Evolutionary conservation across 2,888 invertebrate species (phyloP).

Genomic region (Himalopsyche kuldschensis): DNA sequence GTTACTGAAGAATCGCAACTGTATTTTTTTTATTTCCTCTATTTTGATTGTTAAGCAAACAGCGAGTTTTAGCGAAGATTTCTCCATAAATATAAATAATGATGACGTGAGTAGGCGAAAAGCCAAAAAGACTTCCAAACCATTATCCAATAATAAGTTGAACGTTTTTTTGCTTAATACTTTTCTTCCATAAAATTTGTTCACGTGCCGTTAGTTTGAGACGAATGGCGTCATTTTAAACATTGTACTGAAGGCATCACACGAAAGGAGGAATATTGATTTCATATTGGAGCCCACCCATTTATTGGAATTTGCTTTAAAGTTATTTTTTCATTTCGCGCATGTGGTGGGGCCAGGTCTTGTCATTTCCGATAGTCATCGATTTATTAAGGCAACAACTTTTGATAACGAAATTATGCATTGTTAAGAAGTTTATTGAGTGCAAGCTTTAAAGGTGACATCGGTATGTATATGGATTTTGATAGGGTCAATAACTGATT

Average conservation of each 20-base stretch:
- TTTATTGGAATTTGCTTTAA: neutral
- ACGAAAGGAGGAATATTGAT: neutral
- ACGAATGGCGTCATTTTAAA: constrained; percentile 1
- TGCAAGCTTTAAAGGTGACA: neutral
- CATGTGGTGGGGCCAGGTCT: neutral
- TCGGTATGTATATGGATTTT: too few relatives aligned
- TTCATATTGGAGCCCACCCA: neutral
- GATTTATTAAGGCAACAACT: neutral
- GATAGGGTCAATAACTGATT: too few relatives aligned
- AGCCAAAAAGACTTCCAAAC: neutral
- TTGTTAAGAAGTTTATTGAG: neutral
- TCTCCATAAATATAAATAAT: neutral
- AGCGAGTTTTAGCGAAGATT: neutral
- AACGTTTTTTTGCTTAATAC: constrained; percentile 17
- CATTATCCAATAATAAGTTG: neutral
- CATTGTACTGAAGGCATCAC: neutral
- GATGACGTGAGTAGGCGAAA: neutral
- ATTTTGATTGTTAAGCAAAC: neutral
- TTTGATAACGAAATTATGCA: neutral
- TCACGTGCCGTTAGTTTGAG: neutral
- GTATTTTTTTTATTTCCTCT: neutral
- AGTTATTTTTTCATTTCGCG: neutral
- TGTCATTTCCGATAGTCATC: neutral
- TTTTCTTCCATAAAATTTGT: constrained; percentile 9
- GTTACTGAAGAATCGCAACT: too few relatives aligned